Evolutionary conservation across 2,113 vertebrate species (phyloP).

Genomic region (Nycticryphes semicollaris): DNA sequence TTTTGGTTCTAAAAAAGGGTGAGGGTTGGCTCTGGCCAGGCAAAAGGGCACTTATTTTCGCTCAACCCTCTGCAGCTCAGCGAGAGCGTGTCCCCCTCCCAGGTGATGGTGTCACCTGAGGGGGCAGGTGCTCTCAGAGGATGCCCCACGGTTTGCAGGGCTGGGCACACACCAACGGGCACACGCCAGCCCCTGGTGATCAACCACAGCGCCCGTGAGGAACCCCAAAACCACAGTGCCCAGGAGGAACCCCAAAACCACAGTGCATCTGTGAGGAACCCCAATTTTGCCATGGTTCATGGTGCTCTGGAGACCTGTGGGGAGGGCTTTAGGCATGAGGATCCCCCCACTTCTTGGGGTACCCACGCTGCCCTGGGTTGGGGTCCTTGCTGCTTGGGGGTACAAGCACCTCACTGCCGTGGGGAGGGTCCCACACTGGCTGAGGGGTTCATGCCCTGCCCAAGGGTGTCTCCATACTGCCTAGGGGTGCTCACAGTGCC

Average conservation of each 20-base stretch:
- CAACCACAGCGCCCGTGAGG: not conserved
- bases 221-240: not conserved
- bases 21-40: not conserved
- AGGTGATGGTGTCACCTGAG: not conserved
- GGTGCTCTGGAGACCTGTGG: rapidly evolving
- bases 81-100: rapidly evolving
- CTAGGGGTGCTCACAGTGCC: too few relatives aligned
- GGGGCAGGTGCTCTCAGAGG: not conserved
- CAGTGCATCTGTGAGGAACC: not conserved
- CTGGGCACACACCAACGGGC: not conserved
- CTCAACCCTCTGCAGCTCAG: not conserved
- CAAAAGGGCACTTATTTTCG: rapidly evolving
- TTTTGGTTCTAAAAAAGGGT: too few relatives aligned
- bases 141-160: not conserved
- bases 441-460: too few relatives aligned
- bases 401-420: not conserved
- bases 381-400: not conserved
- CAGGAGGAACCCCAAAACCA: not conserved
- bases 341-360: not conserved
- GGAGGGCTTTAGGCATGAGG: not conserved
- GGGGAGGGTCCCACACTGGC: not conserved
- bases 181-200: not conserved
- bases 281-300: rapidly evolving
- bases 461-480: not conserved
- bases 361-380: not conserved